phyloP scores from a whole-genome alignment of 2,888 invertebrate species.

The Dorcus parallelipipedus region DNA sequence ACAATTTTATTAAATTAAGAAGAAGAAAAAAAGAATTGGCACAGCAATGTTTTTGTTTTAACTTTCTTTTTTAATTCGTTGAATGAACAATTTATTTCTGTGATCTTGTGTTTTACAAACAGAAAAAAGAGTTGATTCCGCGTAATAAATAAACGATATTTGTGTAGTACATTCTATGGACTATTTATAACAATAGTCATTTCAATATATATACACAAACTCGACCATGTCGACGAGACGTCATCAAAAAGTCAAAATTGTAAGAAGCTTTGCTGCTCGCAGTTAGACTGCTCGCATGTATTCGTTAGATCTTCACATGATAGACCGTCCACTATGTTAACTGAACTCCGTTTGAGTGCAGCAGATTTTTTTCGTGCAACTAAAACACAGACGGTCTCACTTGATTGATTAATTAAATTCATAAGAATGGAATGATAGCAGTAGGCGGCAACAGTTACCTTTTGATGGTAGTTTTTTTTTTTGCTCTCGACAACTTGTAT shows the following conservation, averaged over 20 bases:
- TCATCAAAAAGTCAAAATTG: background rate
- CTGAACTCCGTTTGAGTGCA: too few relatives aligned
- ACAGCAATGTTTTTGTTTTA: slow-evolving; percentile 4
- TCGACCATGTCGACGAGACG: slow-evolving; percentile 2
- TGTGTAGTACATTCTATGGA: slow-evolving; percentile 25
- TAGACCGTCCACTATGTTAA: too few relatives aligned
- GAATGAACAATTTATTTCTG: background rate
- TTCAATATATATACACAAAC: slow-evolving; percentile 18
- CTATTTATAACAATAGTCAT: slow-evolving; percentile 44
- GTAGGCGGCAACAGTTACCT: slow-evolving; percentile 4
- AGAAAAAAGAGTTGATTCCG: slow-evolving; percentile 7
- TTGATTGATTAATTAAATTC: background rate
- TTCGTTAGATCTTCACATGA: too few relatives aligned
- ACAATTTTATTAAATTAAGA: too few relatives aligned
- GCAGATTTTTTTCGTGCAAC: too few relatives aligned
- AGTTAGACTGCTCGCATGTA: too few relatives aligned
- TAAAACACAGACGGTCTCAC: too few relatives aligned
- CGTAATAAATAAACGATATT: slow-evolving; percentile 32
- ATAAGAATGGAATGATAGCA: slow-evolving; percentile 15
- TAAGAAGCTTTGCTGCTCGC: too few relatives aligned
- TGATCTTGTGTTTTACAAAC: too few relatives aligned
- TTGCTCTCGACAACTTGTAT: slow-evolving; percentile 14
- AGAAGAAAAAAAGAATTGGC: slow-evolving; percentile 4
- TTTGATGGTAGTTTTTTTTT: slow-evolving; percentile 6
- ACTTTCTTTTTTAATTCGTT: background rate